These are phyloP conservation scores for Coreius guichenoti DNA, from an alignment of 2,797 vertebrate genomes.

Conservation along the genomic window DNA sequence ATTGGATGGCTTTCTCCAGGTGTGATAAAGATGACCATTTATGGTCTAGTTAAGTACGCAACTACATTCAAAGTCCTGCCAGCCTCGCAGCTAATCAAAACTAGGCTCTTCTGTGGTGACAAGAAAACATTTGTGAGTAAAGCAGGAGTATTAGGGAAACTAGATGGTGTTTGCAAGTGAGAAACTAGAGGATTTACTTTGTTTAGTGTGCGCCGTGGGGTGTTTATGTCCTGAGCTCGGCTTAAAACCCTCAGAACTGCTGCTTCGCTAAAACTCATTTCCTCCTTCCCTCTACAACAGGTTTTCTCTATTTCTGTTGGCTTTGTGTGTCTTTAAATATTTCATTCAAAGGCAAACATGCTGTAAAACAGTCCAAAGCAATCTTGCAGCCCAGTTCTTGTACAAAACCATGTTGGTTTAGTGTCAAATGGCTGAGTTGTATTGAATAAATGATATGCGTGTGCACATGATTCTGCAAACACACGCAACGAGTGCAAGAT, in stretches of 20 bases:
- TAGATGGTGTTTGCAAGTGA: constrained; percentile 20
- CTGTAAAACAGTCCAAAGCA: constrained; percentile 2
- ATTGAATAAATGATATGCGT: constrained; percentile 33
- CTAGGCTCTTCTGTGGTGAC: neutral
- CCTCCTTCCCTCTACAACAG: constrained; percentile 16
- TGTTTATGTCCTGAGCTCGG: constrained; percentile 22
- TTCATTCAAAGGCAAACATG: constrained; percentile 39
- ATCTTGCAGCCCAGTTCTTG: constrained; percentile 21
- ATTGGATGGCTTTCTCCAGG: neutral
- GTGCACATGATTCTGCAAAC: constrained; percentile 14
- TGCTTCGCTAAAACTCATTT: constrained; percentile 22
- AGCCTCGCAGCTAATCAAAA: neutral
- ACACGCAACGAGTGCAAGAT: neutral
- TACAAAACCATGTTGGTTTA: constrained; percentile 33
- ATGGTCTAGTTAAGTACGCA: neutral
- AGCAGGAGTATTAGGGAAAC: constrained; percentile 19
- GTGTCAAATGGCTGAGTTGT: constrained; percentile 19
- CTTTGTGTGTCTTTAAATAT: constrained; percentile 34
- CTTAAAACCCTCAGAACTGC: constrained; percentile 18
- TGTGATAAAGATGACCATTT: neutral
- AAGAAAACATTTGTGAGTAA: constrained; percentile 18
- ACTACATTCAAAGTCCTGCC: neutral
- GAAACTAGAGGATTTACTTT: constrained; percentile 24
- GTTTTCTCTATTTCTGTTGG: constrained; percentile 31
- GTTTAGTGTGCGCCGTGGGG: constrained; percentile 11